Conservation (phyloP, 2,888 invertebrate species). For the Ligdia adustata region DNA sequence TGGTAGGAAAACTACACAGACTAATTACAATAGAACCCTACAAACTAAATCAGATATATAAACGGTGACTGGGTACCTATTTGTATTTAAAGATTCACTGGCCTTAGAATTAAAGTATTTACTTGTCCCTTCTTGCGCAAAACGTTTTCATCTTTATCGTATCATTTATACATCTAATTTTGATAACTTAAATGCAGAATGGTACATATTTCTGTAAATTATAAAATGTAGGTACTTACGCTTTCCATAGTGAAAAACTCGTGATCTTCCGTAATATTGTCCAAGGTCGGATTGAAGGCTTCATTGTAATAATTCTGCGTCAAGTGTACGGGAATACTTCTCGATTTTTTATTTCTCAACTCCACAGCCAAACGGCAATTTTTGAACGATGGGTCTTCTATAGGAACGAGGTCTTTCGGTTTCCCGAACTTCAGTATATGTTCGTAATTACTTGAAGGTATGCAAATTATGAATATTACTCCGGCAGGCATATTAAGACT, state of each 20-base stretch:
- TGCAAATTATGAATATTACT: constrained; percentile 87
- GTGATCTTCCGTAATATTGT: constrained; percentile 71
- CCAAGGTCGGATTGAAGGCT: constrained; percentile 58
- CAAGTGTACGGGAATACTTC: constrained; percentile 69
- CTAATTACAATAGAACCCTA: too few species aligned
- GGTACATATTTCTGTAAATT: background rate
- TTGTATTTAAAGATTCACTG: too few species aligned
- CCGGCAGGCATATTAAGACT: constrained; percentile 79
- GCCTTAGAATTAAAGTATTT: too few species aligned
- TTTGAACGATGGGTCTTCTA: constrained; percentile 51
- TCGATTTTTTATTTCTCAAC: constrained; percentile 65
- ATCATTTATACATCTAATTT: too few species aligned
- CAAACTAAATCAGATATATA: too few species aligned
- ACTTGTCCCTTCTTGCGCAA: too few species aligned
- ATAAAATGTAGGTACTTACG: constrained; percentile 59
- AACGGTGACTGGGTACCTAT: too few species aligned
- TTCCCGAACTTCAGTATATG: constrained; percentile 83
- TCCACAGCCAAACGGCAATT: constrained; percentile 64
- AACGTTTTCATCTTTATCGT: too few species aligned
- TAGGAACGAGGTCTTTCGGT: constrained; percentile 57
- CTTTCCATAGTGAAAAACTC: constrained; percentile 88
- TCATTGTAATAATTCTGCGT: constrained; percentile 70
- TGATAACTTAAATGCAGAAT: too few species aligned
- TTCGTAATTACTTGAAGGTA: constrained; percentile 88
- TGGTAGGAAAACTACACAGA: too few species aligned